A percentile compares a stretch with the other conserved stretches of the same genome.
Conservation (phyloP, 2,113 vertebrate genomes). For the Hippocampus comes region DNA sequence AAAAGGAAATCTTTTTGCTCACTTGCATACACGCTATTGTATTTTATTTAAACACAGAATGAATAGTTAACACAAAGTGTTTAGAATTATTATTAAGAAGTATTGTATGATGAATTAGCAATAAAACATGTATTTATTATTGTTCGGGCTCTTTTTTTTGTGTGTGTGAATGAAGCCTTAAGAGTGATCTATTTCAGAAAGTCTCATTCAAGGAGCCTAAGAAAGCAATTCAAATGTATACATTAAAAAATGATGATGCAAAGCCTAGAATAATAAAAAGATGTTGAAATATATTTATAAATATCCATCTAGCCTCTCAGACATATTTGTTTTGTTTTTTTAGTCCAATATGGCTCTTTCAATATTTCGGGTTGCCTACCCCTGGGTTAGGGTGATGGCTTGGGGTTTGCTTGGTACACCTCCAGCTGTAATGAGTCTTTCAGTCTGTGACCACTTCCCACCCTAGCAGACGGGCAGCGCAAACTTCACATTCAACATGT, state of each 20-base stretch:
- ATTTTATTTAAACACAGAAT: neutral
- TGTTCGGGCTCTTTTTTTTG: conserved; percentile 6
- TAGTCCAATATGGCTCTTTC: no score
- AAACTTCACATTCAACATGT: neutral
- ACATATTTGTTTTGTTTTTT: no score
- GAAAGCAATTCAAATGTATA: neutral
- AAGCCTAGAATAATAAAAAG: no score
- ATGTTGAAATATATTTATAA: no score
- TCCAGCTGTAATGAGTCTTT: no score
- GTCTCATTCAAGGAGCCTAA: neutral
- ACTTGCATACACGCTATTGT: neutral
- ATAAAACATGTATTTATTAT: conserved; percentile 28
- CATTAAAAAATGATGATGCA: no score
- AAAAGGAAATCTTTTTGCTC: neutral
- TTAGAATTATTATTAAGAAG: neutral
- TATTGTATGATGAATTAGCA: neutral
- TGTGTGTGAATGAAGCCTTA: neutral
- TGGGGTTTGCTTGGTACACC: no score
- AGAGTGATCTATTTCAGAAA: no score
- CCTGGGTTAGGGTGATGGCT: no score
- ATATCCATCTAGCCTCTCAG: no score
- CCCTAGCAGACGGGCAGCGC: neutral
- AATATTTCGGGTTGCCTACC: no score
- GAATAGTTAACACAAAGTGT: conserved; percentile 20
- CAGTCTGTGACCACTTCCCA: neutral